Conservation (phyloP, 2,113 vertebrate genomes). For the Chamaea fasciata region DNA sequence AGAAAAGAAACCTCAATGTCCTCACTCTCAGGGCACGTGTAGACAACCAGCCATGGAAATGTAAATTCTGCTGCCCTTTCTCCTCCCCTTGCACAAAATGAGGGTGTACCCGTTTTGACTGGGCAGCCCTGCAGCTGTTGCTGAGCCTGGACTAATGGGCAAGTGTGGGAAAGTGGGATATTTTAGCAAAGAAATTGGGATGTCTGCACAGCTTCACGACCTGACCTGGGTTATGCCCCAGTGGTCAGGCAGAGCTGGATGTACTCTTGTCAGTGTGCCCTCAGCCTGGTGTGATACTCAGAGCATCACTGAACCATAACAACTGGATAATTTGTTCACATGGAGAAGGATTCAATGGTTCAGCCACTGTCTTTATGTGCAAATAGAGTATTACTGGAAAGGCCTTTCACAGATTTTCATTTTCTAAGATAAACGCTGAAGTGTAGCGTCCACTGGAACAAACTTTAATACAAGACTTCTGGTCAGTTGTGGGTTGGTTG, state of each 20-base stretch:
- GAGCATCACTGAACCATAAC: background rate
- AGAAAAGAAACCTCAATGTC: background rate
- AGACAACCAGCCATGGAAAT: background rate
- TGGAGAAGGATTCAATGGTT: background rate
- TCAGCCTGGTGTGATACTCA: background rate
- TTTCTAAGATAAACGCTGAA: background rate
- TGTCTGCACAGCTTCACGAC: background rate
- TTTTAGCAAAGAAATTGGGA: background rate
- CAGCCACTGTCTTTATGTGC: background rate
- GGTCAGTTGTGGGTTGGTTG: background rate
- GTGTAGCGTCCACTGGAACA: background rate
- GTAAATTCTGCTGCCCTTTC: background rate
- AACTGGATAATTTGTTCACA: background rate
- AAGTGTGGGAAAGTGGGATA: background rate
- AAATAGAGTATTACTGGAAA: background rate
- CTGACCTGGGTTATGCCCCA: background rate
- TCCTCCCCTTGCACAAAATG: fast-evolving
- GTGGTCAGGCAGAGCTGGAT: background rate
- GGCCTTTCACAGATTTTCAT: background rate
- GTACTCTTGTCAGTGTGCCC: fast-evolving
- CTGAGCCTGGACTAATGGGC: background rate
- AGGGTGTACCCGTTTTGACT: background rate
- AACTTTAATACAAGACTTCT: background rate
- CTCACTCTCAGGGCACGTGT: background rate
- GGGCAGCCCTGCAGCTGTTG: background rate